Evolutionary conservation across 2,888 invertebrate genomes (phyloP), one percentile per base, ranked within the genome.

Genomic region (Andricus quercusramuli): DNA sequence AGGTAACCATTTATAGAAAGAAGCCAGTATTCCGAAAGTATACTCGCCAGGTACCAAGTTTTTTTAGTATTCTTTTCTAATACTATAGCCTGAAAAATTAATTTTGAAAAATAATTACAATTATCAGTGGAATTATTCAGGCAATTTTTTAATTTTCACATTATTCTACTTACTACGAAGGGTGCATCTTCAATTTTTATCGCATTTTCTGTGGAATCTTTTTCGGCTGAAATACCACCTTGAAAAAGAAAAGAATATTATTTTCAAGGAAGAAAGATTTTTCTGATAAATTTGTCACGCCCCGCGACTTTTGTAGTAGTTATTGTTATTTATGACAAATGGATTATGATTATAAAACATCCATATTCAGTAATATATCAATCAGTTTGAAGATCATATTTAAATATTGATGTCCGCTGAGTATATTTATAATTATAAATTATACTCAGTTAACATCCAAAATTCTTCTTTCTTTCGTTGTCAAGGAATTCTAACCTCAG

Each of bases 1-100:
- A 56, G n/a, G 56, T 56, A 56, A 56, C 56, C 56, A 20, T 56
- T 56, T 56, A 56, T 56, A n/a, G 56, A n/a, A 56, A 56, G n/a
- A n/a, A 56, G 56, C 56, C 56, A 56, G 56, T 56, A 56, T 56
- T 56, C 56, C 9, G 56, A 56, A 56, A 56, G 56, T 56, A 56
- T 56, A 9, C 56, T 56, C 56, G 56, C 56, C 56, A 56, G n/a
- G 9, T 56, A 56, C 56, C 56, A 56, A 56, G n/a, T 56, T 9
- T 56, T n/a, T 56, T 9, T 56, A 20, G 9, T 17, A 9, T 56
- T 51, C 8, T 51, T 56, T n/a, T 56, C 56, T n/a, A 56, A 56
- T n/a, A 56, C 56, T 56, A 56, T 9, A 9, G 56, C 56, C 56
- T 56, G 56, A 56, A 56, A 56, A 56, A 17, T 56, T 9, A 2